A percentile compares a stretch with the other conserved stretches of the same genome.
Conservation (phyloP, 2,113 vertebrate species). For the Chloroceryle aenea region DNA sequence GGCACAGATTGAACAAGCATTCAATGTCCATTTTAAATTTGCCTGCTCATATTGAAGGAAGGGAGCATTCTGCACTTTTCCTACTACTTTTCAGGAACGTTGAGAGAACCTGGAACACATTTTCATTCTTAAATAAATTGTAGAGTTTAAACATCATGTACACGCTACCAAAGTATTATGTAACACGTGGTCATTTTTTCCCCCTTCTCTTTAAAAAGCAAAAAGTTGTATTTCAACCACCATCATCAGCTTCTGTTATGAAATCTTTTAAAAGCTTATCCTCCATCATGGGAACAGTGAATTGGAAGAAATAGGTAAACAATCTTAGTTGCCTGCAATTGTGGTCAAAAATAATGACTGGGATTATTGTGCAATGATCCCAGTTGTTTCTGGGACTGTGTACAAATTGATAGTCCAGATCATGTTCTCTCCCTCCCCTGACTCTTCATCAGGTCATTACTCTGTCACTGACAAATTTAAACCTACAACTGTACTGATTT, state of each 20-base stretch:
- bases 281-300: background rate
- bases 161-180: background rate
- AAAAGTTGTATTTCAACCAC: background rate
- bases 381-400: background rate
- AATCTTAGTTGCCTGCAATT: background rate
- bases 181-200: background rate
- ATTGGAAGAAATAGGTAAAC: background rate
- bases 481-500: background rate
- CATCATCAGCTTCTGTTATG: background rate
- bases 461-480: background rate
- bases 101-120: background rate
- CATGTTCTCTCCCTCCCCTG: background rate
- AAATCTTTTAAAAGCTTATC: background rate
- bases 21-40: background rate
- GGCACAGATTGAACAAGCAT: background rate
- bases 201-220: background rate
- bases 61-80: background rate
- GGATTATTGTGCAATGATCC: background rate
- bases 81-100: background rate
- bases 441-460: background rate
- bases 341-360: background rate
- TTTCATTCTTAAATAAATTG: background rate
- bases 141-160: background rate
- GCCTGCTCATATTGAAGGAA: background rate
- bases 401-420: background rate